Conservation (phyloP, 2,797 vertebrate species). For the Phalloptychus januarius region DNA sequence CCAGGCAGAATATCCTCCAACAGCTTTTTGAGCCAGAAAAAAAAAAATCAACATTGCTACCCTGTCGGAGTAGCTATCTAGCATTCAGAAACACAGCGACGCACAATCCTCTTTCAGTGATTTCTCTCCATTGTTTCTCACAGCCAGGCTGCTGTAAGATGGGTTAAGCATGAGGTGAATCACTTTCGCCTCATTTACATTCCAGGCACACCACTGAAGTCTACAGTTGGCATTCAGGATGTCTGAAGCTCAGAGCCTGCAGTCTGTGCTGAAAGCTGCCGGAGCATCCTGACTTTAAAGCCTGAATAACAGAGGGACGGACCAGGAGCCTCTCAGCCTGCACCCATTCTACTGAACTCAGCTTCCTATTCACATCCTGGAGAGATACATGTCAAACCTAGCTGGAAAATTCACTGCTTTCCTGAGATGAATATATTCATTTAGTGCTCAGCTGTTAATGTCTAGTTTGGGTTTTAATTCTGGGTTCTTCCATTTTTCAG, state of each 20-base stretch:
- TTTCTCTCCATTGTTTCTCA: conserved; percentile 38
- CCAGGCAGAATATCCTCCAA: not conserved
- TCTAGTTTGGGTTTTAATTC: not conserved
- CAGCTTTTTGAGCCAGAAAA: not conserved
- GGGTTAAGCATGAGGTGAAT: conserved; percentile 60
- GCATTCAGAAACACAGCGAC: conserved; percentile 5
- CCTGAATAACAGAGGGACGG: conserved; percentile 46
- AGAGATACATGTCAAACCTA: not conserved
- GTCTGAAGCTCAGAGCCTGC: conserved; percentile 39
- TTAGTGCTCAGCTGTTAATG: not conserved
- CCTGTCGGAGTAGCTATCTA: not conserved
- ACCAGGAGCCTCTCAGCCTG: conserved; percentile 38
- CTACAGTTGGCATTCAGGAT: conserved; percentile 44
- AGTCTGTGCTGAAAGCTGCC: conserved; percentile 43
- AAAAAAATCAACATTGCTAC: not conserved
- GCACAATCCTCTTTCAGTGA: not conserved
- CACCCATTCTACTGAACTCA: conserved; percentile 7
- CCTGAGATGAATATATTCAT: not conserved
- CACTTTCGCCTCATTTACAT: conserved; percentile 51
- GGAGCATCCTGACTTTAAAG: conserved; percentile 48
- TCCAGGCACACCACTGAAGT: conserved; percentile 52
- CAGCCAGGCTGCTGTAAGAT: conserved; percentile 40
- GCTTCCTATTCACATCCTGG: conserved; percentile 3
- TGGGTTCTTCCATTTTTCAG: not conserved
- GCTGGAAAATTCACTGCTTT: not conserved